Base-by-base conservation (phyloP, 1,140 invertebrate species). In the Ceratitis capitata region DNA sequence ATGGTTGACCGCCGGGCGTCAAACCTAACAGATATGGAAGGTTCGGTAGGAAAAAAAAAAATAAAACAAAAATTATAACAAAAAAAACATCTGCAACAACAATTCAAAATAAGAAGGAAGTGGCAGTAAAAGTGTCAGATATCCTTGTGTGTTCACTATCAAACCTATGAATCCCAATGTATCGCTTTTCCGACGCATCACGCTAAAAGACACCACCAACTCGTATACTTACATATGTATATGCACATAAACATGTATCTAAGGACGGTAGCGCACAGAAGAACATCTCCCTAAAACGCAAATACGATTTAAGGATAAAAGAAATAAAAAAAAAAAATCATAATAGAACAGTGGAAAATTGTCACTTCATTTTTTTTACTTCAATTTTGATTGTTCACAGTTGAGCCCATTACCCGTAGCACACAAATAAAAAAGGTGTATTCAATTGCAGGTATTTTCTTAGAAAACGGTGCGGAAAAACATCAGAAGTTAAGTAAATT, bases 261-360 rank as follows among this genome's bases (percentile, higher is more conserved):
- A n/a, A 6, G 19, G 64, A 32, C 58, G 7, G 1, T 9, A 47
- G 58, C 26, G 23, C 14, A 69, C 64, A 23, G 39, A 69, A 69
- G 64, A 69, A n/a, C 35, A 12, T 42, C 19, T 0, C 16, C 16
- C 29, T 35, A 35, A 35, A 69, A 69, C 16, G 32, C 39, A 69
- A 69, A 69, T 69, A 69, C 35, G 16, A 69, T 35, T 42, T 69
- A 39, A 29, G 35, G 14, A 69, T 42, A 39, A 69, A 69, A 69
- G 9, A n/a, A 69, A 32, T 69, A 19, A 69, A 69, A 69, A 69
- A 19, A 29, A 69, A 69, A 69, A 69, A 69, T 69, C 64, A 23
- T 35, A 69, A 69, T 69, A 69, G 35, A n/a, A 35, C n/a, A 69
- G 10, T 16, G n/a, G 16, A 69, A 16, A 9, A 69, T 39, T 69